Evolutionary conservation across 2,888 invertebrate species (phyloP), one percentile per base, ranked within the genome.

Genomic region (Acronicta aceris): DNA sequence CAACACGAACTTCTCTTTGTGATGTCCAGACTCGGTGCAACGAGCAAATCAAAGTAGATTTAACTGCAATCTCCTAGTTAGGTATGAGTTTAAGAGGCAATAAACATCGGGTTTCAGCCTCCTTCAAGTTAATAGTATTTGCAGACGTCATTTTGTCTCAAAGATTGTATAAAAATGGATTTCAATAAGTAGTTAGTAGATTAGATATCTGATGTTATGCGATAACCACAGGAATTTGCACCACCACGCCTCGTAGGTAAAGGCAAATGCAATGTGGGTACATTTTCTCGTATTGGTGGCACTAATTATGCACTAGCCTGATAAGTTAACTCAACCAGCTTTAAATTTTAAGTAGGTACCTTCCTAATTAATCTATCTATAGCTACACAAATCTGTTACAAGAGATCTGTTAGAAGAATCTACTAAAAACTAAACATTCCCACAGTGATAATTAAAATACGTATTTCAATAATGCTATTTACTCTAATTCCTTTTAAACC

Each of bases 1-100:
- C 17, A 13, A 15, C 66, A 67, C 60, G 61, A 55, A 55, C 30
- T 47, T 47, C 30, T 4, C 15, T 48, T 48, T 40, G 15, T 41
- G 21, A 48, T 40, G 40, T 27, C 43, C 25, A 48, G 40, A 66
- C 40, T 2, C 21, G 13, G 2, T 0, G 25, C 45, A 36, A 45
- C 16, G 33, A 49, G 43, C 38, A 40, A 47, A 58, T 57, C 50
- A 51, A 43, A 57, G 46, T 54, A 30, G 12, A 48, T 41, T 54
- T 42, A 48, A 63, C 47, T 51, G 56, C 36, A 53, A 47, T 25
- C 36, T 46, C 41, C 46, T 43, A 17, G 30, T 46, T 42, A 15
- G 38, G 17, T 50, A 43, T 42, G 52, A 50, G 70, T 49, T 56
- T 59, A 70, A 59, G 17, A 21, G 53, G 56, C 59, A 70, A 69